Conservation (phyloP, 2,113 vertebrate species). For the Uria aalge region DNA sequence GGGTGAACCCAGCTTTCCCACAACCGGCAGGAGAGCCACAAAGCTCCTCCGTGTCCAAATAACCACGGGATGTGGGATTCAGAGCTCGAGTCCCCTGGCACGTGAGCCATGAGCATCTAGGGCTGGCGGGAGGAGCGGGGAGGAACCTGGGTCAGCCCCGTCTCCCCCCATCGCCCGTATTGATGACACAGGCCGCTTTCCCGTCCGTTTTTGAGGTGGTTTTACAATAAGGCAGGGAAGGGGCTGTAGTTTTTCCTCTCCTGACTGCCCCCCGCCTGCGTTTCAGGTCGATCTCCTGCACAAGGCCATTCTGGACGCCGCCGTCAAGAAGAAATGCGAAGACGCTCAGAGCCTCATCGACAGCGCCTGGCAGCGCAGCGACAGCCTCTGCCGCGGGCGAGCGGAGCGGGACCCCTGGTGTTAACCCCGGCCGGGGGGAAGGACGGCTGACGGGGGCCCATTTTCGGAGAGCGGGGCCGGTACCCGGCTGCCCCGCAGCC, state of each 20-base stretch:
- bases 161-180: fast-evolving
- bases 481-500: background rate
- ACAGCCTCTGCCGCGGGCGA: slow-evolving; percentile 92
- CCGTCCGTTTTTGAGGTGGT: background rate
- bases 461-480: background rate
- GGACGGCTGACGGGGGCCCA: fast-evolving
- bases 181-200: fast-evolving
- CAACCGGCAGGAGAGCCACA: background rate
- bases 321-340: slow-evolving; percentile 80
- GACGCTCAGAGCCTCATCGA: slow-evolving; percentile 89
- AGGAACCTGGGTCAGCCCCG: fast-evolving
- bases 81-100: background rate
- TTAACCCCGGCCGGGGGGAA: slow-evolving; percentile 29
- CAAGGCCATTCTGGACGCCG: slow-evolving; percentile 63
- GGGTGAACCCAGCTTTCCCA: background rate
- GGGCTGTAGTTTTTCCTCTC: background rate
- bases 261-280: fast-evolving
- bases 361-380: slow-evolving; percentile 92
- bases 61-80: background rate
- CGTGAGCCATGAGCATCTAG: background rate
- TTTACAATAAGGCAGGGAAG: background rate
- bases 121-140: background rate
- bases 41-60: fast-evolving
- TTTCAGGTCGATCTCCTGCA: slow-evolving; percentile 75
- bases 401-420: slow-evolving; percentile 94